Evolutionary conservation across 2,797 vertebrate species (phyloP), one percentile per base, ranked within the genome.

Genomic region (Phrynocephalus forsythii): DNA sequence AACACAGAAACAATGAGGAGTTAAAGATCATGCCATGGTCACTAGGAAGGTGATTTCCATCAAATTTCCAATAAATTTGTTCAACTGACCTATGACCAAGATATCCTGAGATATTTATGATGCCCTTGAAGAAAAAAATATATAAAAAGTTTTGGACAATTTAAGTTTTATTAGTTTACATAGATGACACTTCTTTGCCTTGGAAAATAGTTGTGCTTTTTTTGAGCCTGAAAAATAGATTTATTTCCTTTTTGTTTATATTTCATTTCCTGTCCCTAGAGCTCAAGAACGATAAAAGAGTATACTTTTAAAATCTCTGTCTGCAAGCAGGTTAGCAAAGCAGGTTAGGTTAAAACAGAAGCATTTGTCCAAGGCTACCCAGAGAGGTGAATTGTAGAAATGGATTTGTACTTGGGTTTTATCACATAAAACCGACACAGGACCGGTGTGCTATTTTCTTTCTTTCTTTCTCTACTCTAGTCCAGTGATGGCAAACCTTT

Each of bases 41-140:
- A 52, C 68, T 67, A 48, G 44, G 77, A 73, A 88, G 68, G 76
- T 22, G 80, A 88, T 84, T 79, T 79, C 75, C 87, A 72, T 68
- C 52, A 48, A 72, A 79, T 44, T 79, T 80, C 33, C 76, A 80
- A 66, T 84, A 88, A 79, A 84, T 88, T 79, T 60, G 56, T 84
- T 80, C 22, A 80, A 22, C 26, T 66, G 38, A 84, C 82, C 87
- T 88, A 88, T 80, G 56, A 79, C 82, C 82, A 66, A 80, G 38
- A 79, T 84, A 38, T 84, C 82, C 63, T 83, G 56, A 73, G 56
- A 73, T 73, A 88, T 88, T 84, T 88, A 88, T 84, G 82, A 84
- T 80, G 11, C n/a, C 20, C 56, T 66, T 79, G 76, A 73, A 78
- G 71, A 68, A 79, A 44, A 76, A 83, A 79, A 84, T 79, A 73